A percentile compares a stretch with the other conserved stretches of the same genome.
phyloP scores from a whole-genome alignment of 1,140 invertebrate genomes.

The Cryptotermes secundus region DNA sequence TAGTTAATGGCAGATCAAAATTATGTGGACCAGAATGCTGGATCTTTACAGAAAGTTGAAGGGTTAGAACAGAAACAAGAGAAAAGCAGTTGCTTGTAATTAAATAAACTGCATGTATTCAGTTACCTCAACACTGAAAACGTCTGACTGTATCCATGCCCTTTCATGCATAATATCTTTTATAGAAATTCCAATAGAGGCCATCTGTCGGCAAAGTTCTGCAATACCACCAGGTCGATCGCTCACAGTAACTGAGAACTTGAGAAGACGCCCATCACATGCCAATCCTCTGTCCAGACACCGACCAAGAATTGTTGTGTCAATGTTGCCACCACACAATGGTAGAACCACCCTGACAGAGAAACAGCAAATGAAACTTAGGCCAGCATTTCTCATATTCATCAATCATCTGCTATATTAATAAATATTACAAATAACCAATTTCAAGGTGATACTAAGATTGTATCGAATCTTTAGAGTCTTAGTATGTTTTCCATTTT shows the following conservation, averaged over 20 bases:
- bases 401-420: background rate
- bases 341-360: conserved; percentile 62
- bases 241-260: conserved; percentile 64
- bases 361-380: background rate
- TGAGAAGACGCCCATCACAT: conserved; percentile 65
- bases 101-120: too few species aligned
- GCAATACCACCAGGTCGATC: conserved; percentile 62
- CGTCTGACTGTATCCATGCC: conserved; percentile 63
- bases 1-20: too few species aligned
- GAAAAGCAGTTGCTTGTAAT: too few species aligned
- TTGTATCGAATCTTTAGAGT: too few species aligned
- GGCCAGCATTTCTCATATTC: background rate
- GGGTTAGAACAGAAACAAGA: too few species aligned
- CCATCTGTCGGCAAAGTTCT: conserved; percentile 56
- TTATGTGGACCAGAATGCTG: too few species aligned
- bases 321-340: conserved; percentile 73
- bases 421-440: too few species aligned
- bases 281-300: conserved; percentile 70
- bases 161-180: conserved; percentile 68
- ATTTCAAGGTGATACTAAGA: background rate
- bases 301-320: conserved; percentile 63
- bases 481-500: too few species aligned
- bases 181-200: conserved; percentile 57
- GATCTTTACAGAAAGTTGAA: too few species aligned
- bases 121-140: conserved; percentile 53